Evolutionary conservation across 2,113 vertebrate species (phyloP).

Genomic region (Chitala chitala): DNA sequence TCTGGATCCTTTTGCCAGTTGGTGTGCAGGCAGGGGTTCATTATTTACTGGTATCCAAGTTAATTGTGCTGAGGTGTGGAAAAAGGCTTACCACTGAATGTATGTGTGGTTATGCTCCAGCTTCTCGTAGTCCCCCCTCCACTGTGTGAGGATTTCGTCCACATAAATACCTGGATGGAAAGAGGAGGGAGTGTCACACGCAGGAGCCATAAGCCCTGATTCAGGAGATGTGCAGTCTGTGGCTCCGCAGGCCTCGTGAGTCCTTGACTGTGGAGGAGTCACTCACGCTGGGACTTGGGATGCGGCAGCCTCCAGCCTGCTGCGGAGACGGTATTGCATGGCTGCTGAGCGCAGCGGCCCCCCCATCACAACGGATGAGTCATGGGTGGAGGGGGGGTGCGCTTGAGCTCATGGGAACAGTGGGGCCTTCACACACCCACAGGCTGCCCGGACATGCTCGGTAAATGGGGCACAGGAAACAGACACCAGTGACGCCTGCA

Average conservation of each 20-base stretch:
- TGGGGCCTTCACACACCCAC: neutral
- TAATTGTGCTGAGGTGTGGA: neutral
- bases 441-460: neutral
- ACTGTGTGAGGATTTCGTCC: conserved; percentile 93
- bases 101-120: conserved; percentile 98
- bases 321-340: no score
- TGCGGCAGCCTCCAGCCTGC: neutral
- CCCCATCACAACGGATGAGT: no score
- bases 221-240: neutral
- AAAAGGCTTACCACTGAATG: conserved; percentile 86
- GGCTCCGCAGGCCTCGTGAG: neutral
- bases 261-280: conserved; percentile 1
- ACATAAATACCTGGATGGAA: conserved; percentile 79
- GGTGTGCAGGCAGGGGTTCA: neutral
- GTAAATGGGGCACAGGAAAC: neutral
- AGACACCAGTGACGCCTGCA: neutral
- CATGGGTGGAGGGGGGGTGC: no score
- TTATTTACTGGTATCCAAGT: neutral
- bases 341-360: no score
- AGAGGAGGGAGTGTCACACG: neutral
- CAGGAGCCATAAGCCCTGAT: no score
- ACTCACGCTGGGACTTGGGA: neutral
- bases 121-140: conserved; percentile 95
- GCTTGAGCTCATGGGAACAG: neutral
- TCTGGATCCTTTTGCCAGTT: neutral